phyloP scores from a whole-genome alignment of 2,888 invertebrate genomes.

The Platycheirus albimanus region DNA sequence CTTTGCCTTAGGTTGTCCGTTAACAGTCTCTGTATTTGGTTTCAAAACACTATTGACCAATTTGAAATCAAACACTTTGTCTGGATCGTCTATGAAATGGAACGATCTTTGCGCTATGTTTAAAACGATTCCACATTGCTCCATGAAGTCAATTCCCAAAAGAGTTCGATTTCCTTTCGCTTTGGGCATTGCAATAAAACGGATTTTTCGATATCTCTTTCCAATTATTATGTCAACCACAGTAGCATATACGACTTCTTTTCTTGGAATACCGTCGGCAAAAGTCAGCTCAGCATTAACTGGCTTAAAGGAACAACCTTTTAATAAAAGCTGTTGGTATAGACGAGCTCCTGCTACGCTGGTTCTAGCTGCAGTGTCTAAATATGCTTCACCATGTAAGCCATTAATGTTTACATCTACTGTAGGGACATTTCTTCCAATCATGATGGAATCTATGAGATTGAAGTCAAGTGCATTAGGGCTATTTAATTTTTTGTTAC shows the following conservation, averaged over 20 bases:
- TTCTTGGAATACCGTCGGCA: conserved; percentile 15
- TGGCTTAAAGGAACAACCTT: neutral
- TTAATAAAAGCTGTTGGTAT: neutral
- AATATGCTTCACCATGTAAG: conserved; percentile 61
- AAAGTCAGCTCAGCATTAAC: too few relatives aligned
- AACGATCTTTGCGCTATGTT: neutral
- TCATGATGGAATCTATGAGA: conserved; percentile 6
- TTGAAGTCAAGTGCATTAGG: conserved; percentile 12
- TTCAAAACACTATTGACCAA: too few relatives aligned
- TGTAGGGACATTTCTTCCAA: conserved; percentile 26
- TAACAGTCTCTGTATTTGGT: too few relatives aligned
- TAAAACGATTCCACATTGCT: neutral
- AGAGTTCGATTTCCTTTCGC: conserved; percentile 23
- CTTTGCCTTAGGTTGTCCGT: neutral
- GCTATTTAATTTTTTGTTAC: conserved; percentile 24
- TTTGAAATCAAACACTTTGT: too few relatives aligned
- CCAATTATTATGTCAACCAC: conserved; percentile 23
- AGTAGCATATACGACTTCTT: conserved; percentile 16
- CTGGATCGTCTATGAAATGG: neutral
- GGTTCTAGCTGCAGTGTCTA: conserved; percentile 68
- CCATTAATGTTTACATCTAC: conserved; percentile 49
- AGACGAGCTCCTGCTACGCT: conserved; percentile 61
- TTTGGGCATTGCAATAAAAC: conserved; percentile 17
- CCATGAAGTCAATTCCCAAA: conserved; percentile 7
- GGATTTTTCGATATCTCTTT: conserved; percentile 14